Evolutionary conservation across 2,113 vertebrate genomes (phyloP).

Genomic region (Cisticola juncidis): DNA sequence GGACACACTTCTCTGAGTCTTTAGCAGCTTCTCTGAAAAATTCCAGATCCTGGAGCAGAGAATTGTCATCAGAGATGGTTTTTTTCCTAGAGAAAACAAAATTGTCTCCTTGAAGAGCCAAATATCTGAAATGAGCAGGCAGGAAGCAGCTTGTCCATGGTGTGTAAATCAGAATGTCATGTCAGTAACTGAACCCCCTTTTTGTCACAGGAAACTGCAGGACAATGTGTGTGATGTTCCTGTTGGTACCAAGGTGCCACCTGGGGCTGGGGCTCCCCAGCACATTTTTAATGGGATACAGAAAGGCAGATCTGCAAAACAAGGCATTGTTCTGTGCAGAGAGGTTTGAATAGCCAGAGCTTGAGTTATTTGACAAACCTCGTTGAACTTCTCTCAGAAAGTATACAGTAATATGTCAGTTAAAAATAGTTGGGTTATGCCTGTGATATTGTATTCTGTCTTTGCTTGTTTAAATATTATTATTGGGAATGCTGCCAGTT

Average conservation of each 20-base stretch:
- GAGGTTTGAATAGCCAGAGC: neutral
- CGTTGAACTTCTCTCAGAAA: neutral
- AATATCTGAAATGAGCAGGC: neutral
- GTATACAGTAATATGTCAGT: conserved; percentile 25
- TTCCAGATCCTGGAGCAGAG: neutral
- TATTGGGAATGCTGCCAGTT: conserved; percentile 41
- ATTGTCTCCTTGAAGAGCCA: neutral
- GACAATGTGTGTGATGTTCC: neutral
- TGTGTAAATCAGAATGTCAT: neutral
- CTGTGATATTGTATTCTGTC: conserved; percentile 38
- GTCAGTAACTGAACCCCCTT: neutral
- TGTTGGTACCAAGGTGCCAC: neutral
- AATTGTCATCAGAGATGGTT: neutral
- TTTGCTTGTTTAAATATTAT: conserved; percentile 58
- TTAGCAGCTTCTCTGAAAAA: neutral
- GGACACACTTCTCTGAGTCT: neutral
- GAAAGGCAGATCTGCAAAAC: neutral
- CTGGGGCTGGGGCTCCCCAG: neutral
- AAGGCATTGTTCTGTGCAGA: neutral
- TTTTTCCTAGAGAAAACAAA: neutral
- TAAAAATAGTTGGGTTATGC: conserved; percentile 31
- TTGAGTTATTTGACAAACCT: conserved; percentile 24
- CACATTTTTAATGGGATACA: neutral
- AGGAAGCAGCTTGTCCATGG: neutral
- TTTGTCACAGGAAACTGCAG: neutral